These are phyloP conservation scores for Littorina saxatilis DNA, from an alignment of 1,140 invertebrate genomes.

Conservation along the genomic window DNA sequence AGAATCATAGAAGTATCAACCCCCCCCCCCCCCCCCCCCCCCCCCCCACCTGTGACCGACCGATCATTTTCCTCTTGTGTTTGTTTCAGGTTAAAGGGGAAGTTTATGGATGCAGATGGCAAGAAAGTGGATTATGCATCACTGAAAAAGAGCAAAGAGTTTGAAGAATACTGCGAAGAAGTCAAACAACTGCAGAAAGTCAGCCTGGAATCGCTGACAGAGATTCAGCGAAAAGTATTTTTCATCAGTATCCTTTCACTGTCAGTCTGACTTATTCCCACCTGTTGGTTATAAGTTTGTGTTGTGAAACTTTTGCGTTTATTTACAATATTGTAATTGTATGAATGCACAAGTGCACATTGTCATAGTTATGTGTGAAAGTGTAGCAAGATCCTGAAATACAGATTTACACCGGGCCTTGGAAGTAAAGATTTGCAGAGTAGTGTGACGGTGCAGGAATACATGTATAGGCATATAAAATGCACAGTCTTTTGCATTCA, in stretches of 20 bases:
- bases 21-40: too few relatives aligned
- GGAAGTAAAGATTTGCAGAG: background rate
- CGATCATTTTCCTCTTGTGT: background rate
- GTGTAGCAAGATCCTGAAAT: background rate
- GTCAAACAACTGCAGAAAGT: slow-evolving; percentile 45
- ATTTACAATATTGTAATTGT: background rate
- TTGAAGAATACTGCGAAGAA: slow-evolving; percentile 53
- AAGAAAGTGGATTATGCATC: slow-evolving; percentile 57
- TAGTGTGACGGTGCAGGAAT: background rate
- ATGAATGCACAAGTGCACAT: too few relatives aligned
- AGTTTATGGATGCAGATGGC: slow-evolving; percentile 56
- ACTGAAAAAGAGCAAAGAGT: slow-evolving; percentile 47
- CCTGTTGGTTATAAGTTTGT: too few relatives aligned
- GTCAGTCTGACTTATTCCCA: too few relatives aligned
- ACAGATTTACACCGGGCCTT: background rate
- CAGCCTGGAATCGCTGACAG: slow-evolving; percentile 46
- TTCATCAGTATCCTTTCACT: slow-evolving; percentile 72
- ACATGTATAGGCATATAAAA: too few relatives aligned
- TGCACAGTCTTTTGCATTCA: too few relatives aligned
- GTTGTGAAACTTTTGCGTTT: background rate
- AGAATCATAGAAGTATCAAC: background rate
- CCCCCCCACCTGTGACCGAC: background rate
- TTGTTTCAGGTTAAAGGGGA: slow-evolving; percentile 56
- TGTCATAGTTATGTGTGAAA: background rate
- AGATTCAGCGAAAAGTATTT: slow-evolving; percentile 60